Conservation (phyloP, 2,888 invertebrate species). For the Cybosia mesomella region DNA sequence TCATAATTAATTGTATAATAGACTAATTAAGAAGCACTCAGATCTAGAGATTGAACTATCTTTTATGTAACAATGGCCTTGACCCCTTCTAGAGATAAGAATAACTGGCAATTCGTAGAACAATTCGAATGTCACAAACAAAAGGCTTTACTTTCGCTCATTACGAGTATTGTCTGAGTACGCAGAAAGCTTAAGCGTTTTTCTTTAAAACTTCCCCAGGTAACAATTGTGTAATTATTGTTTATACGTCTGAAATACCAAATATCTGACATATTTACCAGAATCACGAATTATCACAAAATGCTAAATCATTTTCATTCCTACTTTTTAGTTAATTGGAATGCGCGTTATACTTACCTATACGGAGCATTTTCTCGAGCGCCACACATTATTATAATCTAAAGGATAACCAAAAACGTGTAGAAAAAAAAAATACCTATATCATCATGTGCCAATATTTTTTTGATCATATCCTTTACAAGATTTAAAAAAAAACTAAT, state of each 20-base stretch:
- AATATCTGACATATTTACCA: background rate
- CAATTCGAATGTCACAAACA: conserved; percentile 23
- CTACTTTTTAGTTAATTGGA: too few species aligned
- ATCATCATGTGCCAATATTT: too few species aligned
- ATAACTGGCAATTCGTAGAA: conserved; percentile 17
- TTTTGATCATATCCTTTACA: too few species aligned
- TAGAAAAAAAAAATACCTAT: too few species aligned
- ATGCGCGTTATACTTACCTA: too few species aligned
- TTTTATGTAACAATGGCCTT: conserved; percentile 36
- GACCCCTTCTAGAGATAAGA: conserved; percentile 36
- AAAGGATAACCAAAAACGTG: too few species aligned
- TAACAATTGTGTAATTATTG: background rate
- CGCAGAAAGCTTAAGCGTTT: background rate
- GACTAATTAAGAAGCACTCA: background rate
- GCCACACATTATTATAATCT: too few species aligned
- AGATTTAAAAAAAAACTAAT: too few species aligned
- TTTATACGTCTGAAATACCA: background rate
- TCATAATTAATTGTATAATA: conserved; percentile 3
- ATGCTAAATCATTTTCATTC: too few species aligned
- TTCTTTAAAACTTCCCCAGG: background rate
- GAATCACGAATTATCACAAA: too few species aligned
- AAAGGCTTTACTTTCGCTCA: conserved; percentile 5
- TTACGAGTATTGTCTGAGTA: conserved; percentile 10
- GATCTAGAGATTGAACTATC: background rate
- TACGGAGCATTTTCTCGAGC: too few species aligned